Evolutionary conservation across 2,113 vertebrate species (phyloP).

Genomic region (Paradisaea rubra): DNA sequence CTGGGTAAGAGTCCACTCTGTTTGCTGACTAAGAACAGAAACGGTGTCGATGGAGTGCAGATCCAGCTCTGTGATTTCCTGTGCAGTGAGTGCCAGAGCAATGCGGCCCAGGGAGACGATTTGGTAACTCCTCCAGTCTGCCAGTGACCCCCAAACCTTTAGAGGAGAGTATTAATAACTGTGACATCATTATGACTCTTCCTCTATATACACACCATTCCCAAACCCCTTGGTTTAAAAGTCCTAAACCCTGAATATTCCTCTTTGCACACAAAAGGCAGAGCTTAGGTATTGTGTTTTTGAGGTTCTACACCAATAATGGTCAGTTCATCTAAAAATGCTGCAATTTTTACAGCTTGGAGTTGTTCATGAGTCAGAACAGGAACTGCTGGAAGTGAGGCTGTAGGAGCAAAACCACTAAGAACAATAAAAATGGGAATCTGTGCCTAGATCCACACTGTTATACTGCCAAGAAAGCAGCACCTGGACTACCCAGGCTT

Average conservation of each 20-base stretch:
- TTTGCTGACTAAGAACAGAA: constrained; percentile 65
- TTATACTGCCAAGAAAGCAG: neutral
- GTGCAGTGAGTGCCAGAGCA: constrained; percentile 65
- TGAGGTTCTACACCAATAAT: neutral
- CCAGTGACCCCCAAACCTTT: constrained; percentile 68
- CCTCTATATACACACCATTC: neutral
- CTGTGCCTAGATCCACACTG: neutral
- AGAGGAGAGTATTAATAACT: neutral
- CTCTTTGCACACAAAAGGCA: neutral
- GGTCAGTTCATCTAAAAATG: neutral
- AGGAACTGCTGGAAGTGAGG: neutral
- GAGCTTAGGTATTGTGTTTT: neutral
- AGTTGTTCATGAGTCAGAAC: neutral
- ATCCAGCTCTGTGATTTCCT: constrained; percentile 70
- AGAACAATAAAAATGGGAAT: neutral
- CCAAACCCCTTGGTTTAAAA: neutral
- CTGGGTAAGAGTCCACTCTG: constrained; percentile 70
- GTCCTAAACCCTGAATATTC: neutral
- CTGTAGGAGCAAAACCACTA: neutral
- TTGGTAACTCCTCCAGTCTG: constrained; percentile 70
- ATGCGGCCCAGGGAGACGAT: constrained; percentile 70
- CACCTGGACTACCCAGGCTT: neutral
- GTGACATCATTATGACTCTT: neutral
- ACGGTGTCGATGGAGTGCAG: constrained; percentile 69
- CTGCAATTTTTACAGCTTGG: neutral